Base-by-base conservation (phyloP, 2,888 invertebrate species). In the Boloria euphrosyne region DNA sequence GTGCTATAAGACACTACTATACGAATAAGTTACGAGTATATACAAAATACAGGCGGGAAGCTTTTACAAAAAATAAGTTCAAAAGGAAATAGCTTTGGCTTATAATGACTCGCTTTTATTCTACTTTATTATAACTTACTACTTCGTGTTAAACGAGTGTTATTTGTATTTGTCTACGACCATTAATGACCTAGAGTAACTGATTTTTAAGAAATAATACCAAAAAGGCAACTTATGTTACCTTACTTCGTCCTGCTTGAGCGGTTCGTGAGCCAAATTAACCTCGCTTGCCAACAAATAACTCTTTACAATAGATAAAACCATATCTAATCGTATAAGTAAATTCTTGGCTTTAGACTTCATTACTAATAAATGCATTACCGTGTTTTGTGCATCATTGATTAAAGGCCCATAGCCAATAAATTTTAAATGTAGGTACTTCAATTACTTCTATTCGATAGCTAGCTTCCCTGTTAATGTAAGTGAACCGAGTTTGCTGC, bases 271-370 rank as follows among this genome's bases (percentile, higher is more conserved):
- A 54, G 16, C 64, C 47, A 67, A 65, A 65, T 67, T 59, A 65
- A 52, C 60, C 13, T 43, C 49, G 50, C 6, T 18, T 63, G 70
- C 70, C 70, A 70, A 70, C 27, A 63, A 51, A 66, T 58, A 62
- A 44, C 57, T 52, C 54, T 60, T 27, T 61, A 57, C 63, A 60
- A 66, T 14, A 63, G 66, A 66, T 66, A 66, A 68, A 66, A 59
- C 59, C 43, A 70, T 47, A 65, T 60, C 62, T 69, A 68, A 63
- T 71, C 58, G 65, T 62, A 63, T 66, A 62, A 69, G 66, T 66
- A 62, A 71, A 66, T 66, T 66, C 66, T 72, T 67, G 67, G 72
- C 72, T 69, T 67, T 59, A 43, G 62, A 53, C 67, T 62, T 62
- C 62, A 62, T 52, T 69, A 59, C 31, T 65, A 64, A 65, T 58